Evolutionary conservation across 1,140 invertebrate genomes (phyloP).

Genomic region (Drosophila micromelanica): DNA sequence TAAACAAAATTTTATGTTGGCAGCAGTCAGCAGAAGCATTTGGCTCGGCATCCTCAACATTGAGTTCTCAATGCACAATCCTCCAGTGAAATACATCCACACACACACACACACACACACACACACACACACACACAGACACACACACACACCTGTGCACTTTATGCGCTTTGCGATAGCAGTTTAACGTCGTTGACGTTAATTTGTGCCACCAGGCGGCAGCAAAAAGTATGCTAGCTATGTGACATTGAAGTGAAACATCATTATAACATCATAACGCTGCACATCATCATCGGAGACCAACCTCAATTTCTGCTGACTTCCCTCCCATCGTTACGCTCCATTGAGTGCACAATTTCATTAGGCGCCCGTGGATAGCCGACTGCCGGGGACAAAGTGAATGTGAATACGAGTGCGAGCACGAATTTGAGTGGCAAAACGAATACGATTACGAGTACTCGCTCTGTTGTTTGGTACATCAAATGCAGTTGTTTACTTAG

Average conservation of each 20-base stretch:
- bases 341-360: slow-evolving; percentile 84
- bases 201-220: slow-evolving; percentile 62
- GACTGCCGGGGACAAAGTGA: slow-evolving; percentile 19
- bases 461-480: slow-evolving; percentile 8
- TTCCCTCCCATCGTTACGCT: slow-evolving; percentile 80
- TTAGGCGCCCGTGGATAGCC: slow-evolving; percentile 73
- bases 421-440: slow-evolving; percentile 12
- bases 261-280: slow-evolving; percentile 46
- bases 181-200: slow-evolving; percentile 75
- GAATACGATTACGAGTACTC: slow-evolving; percentile 10
- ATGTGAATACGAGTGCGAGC: slow-evolving; percentile 2
- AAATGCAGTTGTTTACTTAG: slow-evolving; percentile 13
- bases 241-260: slow-evolving; percentile 53
- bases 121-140: slow-evolving; percentile 8
- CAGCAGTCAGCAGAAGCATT: slow-evolving; percentile 22
- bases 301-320: slow-evolving; percentile 81
- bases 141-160: slow-evolving; percentile 36
- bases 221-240: slow-evolving; percentile 27
- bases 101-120: background rate
- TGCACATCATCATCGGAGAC: slow-evolving; percentile 36
- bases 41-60: slow-evolving; percentile 15
- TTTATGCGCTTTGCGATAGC: slow-evolving; percentile 66
- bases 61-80: slow-evolving; percentile 25
- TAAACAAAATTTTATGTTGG: slow-evolving; percentile 73
- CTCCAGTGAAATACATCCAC: background rate